These are phyloP conservation scores for Scopus umbretta DNA, from an alignment of 2,113 vertebrate genomes.

Conservation along the genomic window DNA sequence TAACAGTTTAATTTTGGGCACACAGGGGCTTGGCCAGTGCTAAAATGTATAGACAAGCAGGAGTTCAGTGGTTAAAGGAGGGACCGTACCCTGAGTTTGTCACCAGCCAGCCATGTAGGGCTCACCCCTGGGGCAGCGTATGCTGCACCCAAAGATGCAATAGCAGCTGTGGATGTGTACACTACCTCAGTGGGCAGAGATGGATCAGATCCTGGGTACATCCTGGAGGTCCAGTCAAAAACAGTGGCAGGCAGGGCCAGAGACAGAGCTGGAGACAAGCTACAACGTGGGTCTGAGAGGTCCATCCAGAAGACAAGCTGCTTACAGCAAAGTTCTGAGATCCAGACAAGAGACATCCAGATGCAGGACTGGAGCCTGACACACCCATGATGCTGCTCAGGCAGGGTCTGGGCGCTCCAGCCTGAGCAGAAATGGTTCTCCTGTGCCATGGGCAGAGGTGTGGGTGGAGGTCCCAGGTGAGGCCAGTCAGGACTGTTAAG, in stretches of 20 bases:
- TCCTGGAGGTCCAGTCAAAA: neutral
- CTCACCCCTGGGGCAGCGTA: neutral
- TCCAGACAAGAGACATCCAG: neutral
- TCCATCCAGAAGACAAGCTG: neutral
- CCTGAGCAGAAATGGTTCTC: neutral
- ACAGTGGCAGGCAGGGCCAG: neutral
- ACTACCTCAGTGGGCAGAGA: neutral
- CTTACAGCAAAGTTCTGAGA: neutral
- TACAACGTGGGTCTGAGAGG: accelerated
- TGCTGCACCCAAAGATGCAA: neutral
- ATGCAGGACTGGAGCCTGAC: neutral
- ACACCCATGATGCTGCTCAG: neutral
- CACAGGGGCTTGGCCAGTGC: neutral
- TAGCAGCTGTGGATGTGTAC: neutral
- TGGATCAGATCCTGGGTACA: neutral
- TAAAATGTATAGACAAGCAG: neutral
- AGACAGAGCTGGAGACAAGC: neutral
- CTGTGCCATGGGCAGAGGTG: neutral
- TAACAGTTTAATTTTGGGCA: neutral
- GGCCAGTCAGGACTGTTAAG: neutral
- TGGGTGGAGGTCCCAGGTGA: neutral
- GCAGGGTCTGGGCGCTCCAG: neutral
- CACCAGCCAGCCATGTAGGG: neutral
- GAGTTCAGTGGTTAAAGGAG: neutral
- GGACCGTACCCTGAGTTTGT: accelerated